Base-by-base conservation (phyloP, 2,113 vertebrate genomes). In the Nycticebus coucang region DNA sequence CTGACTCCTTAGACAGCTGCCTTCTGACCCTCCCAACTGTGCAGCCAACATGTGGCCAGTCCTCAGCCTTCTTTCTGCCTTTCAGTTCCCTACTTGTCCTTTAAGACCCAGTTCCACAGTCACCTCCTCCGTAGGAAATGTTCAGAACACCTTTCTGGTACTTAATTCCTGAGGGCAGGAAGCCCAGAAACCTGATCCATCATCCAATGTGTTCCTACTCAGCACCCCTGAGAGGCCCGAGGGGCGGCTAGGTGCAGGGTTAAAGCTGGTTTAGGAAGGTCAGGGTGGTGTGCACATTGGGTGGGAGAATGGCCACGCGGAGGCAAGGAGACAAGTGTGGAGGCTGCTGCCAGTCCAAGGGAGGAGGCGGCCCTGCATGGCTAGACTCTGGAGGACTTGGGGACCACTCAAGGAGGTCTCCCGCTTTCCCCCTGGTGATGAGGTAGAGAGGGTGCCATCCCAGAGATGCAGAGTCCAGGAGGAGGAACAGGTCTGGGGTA, bases 261-360 rank as follows among this genome's bases (percentile, higher is more conserved):
- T 33, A n/a, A 11, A 59, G 21, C 64, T 5, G 19, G 30, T 21
- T 28, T 53, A 35, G 55, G 45, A 26, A 33, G 33, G 37, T 66
- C 14, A 57, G 4, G 0, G 28, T 57, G 33, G 33, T 22, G 24
- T 41, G n/a, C 1, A 0, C 74, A 22, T 5, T 7, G 3, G 7
- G 91, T n/a, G 30, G 68, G 41, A 28, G 53, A 1, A 45, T 30
- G 33, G 69, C 30, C n/a, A 64, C 2, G 10, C 0, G 12, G 55
- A 78, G 60, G 72, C 22, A 21, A 37, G 22, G 30, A 59, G 13
- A 24, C 41, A 26, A 10, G 41, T 21, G 12, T 3, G 60, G 79
- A 50, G 60, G 53, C 28, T 62, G 59, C 0, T 37, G 50, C 33
- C 37, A 6, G 17, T 57, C 68, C 1, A 4, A 55, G 50, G 15